Base-by-base conservation (phyloP, 1,140 invertebrate genomes). In the Drosophila willistoni region DNA sequence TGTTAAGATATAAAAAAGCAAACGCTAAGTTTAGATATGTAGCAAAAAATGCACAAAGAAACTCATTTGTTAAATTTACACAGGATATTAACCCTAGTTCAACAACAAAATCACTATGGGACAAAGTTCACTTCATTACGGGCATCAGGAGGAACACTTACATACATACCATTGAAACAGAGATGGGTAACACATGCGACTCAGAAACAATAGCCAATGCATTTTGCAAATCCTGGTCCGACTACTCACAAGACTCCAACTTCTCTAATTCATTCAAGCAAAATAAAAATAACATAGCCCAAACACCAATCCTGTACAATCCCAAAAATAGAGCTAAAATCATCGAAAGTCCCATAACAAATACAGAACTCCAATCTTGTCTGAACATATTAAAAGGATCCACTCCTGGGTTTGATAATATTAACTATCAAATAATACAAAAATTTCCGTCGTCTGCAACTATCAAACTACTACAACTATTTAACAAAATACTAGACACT, bases 191-290 rank as follows among this genome's bases (percentile, higher is more conserved):
- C 12, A n/a, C 36, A 10, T 19, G 12, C 12, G 36, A 63, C 44
- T 25, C 61, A 29, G 12, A 7, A 22, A 63, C 10, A 12, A 63
- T 47, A 25, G 61, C 61, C 25, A 63, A 63, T 29, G 17, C 36
- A 41, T 63, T 63, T n/a, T 17, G 22, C 12, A 63, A 44, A 47
- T 17, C 61, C 12, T 47, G 61, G 61, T 63, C 61, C 25, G 61
- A 63, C 41, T 63, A 47, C 12, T 63, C 41, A 12, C 19, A 63
- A 3, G 36, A 63, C 22, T 25, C 25, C 4, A 56, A 33, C 25
- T 56, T 56, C 22, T 56, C 54, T n/a, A 33, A 56, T 33, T 6
- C n/a, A 12, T 63, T 44, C 25, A 41, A 19, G 5, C 36, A 63
- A 22, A 47, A 47, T 25, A 63, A 63, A 47, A 22, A 19, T 13